Conservation (phyloP, 1,140 invertebrate species). For the Bathynomus jamesi region DNA sequence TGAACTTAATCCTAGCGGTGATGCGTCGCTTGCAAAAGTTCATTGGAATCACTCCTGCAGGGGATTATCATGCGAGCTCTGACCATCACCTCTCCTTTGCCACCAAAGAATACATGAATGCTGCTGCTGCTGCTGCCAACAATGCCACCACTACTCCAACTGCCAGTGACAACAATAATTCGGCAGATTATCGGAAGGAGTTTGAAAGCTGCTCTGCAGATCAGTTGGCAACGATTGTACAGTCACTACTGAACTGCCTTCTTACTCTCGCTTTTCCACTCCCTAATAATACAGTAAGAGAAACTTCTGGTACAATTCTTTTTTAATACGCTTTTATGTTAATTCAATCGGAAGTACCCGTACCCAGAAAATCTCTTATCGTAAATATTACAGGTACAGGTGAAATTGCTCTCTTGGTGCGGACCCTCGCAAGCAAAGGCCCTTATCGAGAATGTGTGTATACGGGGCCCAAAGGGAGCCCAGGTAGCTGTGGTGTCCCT, state of each 20-base stretch:
- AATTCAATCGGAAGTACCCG: too few species aligned
- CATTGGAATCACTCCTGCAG: conserved; percentile 17
- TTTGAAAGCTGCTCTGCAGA: conserved; percentile 11
- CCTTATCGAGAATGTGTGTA: conserved; percentile 61
- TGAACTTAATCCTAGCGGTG: conserved; percentile 65
- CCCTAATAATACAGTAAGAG: conserved; percentile 19
- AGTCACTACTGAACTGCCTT: conserved; percentile 48
- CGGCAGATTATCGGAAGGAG: background rate
- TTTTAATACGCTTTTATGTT: too few species aligned
- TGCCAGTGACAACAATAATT: conserved; percentile 5
- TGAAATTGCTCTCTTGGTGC: conserved; percentile 53
- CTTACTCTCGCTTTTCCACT: conserved; percentile 38
- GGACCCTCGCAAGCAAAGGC: conserved; percentile 44
- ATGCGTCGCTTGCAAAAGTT: conserved; percentile 57
- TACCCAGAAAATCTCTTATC: too few species aligned
- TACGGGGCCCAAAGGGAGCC: conserved; percentile 53
- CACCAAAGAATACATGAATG: too few species aligned
- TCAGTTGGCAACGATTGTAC: conserved; percentile 29
- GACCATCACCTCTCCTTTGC: too few species aligned
- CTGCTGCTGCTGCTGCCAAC: conserved; percentile 41
- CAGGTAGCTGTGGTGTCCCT: conserved; percentile 66
- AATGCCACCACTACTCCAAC: background rate
- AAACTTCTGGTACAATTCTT: too few species aligned
- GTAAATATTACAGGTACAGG: conserved; percentile 50
- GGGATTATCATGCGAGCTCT: background rate